A percentile compares a stretch with the other conserved stretches of the same genome.
phyloP scores from a whole-genome alignment of 1,140 invertebrate genomes.

The Ridgeia piscesae region DNA sequence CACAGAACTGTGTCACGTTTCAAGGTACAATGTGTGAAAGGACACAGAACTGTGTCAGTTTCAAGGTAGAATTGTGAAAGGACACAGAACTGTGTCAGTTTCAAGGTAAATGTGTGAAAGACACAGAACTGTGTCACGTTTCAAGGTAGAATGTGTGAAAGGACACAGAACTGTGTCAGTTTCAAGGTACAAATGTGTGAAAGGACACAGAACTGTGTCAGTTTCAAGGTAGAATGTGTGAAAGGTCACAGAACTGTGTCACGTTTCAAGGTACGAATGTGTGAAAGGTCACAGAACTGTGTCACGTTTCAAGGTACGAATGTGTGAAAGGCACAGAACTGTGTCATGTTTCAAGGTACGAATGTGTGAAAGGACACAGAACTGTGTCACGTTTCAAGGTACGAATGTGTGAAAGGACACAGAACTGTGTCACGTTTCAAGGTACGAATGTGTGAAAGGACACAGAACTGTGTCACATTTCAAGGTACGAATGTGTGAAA shows the following conservation, averaged over 20 bases:
- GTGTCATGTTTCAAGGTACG: no score
- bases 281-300: background rate
- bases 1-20: background rate
- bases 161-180: background rate
- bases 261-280: background rate
- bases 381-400: background rate
- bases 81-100: background rate
- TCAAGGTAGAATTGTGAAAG: no score
- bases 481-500: background rate
- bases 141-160: no score
- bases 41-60: no score
- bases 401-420: background rate
- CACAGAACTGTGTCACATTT: background rate
- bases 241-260: background rate
- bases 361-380: conserved; percentile 7
- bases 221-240: no score
- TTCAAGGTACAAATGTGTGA: background rate
- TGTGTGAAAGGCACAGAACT: background rate
- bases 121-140: no score
- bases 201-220: no score
- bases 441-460: no score
- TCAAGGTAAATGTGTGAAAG: background rate
- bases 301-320: background rate
- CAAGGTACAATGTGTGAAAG: background rate
- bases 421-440: no score